phyloP scores from a whole-genome alignment of 2,113 vertebrate genomes.

The Hymenochirus boettgeri region DNA sequence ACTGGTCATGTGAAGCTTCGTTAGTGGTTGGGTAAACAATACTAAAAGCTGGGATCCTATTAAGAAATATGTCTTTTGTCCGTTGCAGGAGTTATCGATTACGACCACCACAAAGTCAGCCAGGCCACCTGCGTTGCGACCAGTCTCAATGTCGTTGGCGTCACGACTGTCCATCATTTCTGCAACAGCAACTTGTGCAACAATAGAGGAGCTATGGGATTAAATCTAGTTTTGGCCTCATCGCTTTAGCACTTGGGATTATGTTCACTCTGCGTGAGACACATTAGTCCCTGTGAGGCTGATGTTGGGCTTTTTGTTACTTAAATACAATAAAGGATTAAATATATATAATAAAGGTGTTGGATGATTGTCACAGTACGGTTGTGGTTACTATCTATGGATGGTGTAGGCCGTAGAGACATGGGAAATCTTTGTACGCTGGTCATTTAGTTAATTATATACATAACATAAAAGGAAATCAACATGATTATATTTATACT shows the following conservation, averaged over 20 bases:
- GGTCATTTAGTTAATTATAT: no score
- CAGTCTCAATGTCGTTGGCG: neutral
- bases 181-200: slow-evolving; percentile 51
- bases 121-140: neutral
- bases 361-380: no score
- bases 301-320: no score
- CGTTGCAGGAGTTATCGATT: neutral
- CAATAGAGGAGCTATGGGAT: rapidly evolving
- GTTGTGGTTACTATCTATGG: no score
- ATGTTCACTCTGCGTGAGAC: neutral
- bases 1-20: neutral
- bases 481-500: no score
- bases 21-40: neutral
- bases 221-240: neutral
- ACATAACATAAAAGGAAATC: no score
- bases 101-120: slow-evolving; percentile 9
- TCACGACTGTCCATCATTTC: slow-evolving; percentile 50
- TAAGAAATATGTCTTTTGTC: neutral
- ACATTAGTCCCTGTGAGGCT: no score
- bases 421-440: no score
- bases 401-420: no score
- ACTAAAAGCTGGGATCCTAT: neutral
- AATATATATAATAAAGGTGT: no score
- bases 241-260: neutral
- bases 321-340: no score